Base-by-base conservation (phyloP, 35 echinoderm and acorn worm species). In the Eucidaris tribuloides region DNA sequence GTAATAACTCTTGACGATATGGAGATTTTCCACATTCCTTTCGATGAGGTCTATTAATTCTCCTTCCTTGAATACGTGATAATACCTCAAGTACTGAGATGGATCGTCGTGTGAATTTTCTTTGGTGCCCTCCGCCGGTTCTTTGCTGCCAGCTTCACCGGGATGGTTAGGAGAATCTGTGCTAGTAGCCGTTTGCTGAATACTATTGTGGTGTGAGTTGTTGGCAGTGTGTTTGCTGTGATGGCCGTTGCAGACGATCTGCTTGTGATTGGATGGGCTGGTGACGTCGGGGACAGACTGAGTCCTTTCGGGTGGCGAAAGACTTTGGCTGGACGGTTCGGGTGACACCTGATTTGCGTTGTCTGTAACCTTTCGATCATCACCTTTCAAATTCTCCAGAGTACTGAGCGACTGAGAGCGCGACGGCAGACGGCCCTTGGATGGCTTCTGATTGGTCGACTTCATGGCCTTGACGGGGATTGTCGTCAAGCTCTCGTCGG, bases 61-160 rank as follows among this genome's bases (percentile, higher is more conserved):
- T 30, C 96, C 96, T 84, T 99, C 96, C 31, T 85, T 80, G 71
- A 99, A 99, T 15, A 99, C 96, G 62, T 99, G 96, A 49, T 99
- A 99, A 56, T 99, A 99, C 7, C 96, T 48, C 3, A 93, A 71
- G 46, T 86, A 86, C 5, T 83, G 89, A 0, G 90, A 87, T 57
- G 91, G 80, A 79, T 99, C 91, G 2, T 84, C 70, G 18, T 33
- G 68, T 33, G 38, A 25, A 33, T 74, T 74, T 14, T 17, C 2
- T 0, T 74, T 44, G 17, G 68, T 44, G 2, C 44, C 37, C 5
- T 44, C 68, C n/a, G n/a, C n/a, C n/a, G n/a, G n/a, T 41, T 74
- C 68, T 64, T 64, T 19, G 11, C 37, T 64, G 28, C 37, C 7
- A 14, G 19, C 61, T 36, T 44, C n/a, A 9, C 68, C 36, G 0